A percentile compares a stretch with the other conserved stretches of the same genome.
Evolutionary conservation across 2,113 vertebrate species (phyloP).

Genomic region (Oreotrochilus melanogaster): DNA sequence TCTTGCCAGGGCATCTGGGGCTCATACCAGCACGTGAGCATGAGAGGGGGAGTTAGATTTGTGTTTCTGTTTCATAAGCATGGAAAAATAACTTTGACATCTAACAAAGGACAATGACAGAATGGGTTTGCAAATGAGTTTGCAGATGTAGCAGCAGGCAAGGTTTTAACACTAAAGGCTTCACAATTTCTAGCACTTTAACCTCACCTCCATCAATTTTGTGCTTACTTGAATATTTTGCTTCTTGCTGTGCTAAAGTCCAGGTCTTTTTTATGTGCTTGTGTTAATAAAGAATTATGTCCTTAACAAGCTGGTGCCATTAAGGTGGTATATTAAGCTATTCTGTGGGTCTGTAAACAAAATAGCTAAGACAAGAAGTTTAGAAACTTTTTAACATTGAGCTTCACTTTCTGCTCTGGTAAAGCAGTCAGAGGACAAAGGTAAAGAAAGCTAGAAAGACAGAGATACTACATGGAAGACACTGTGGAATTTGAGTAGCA

Average conservation of each 20-base stretch:
- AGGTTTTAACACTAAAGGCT: background rate
- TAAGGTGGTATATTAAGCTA: background rate
- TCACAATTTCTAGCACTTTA: background rate
- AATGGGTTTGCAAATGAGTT: constrained; percentile 13
- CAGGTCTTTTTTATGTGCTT: background rate
- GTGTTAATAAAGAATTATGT: background rate
- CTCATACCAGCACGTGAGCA: background rate
- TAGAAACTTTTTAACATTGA: background rate
- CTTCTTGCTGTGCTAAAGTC: background rate
- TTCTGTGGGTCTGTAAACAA: background rate
- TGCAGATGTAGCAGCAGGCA: background rate
- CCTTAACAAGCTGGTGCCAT: background rate
- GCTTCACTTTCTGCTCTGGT: background rate
- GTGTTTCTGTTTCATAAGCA: background rate
- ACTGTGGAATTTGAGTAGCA: background rate
- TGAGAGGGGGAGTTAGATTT: background rate
- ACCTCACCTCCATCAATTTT: background rate
- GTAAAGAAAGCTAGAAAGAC: background rate
- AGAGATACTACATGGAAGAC: background rate
- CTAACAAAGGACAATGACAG: background rate
- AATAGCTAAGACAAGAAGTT: background rate
- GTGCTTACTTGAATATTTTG: background rate
- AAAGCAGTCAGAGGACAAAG: background rate
- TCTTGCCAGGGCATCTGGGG: background rate
- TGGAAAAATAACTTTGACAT: background rate